phyloP scores from a whole-genome alignment of 2,797 vertebrate genomes.

The Todus mexicanus region DNA sequence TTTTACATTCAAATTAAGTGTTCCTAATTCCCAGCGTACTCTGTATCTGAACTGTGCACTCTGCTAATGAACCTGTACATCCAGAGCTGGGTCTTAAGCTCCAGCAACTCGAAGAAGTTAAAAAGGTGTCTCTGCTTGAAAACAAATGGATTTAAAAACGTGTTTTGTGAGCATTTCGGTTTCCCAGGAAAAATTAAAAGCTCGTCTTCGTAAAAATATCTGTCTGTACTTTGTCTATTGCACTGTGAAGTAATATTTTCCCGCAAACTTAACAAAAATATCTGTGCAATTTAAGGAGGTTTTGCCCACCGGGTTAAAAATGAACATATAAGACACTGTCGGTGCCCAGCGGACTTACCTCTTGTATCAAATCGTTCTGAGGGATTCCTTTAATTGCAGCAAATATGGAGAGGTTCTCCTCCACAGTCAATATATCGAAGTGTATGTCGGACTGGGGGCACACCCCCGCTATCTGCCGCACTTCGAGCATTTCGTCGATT shows the following conservation, averaged over 20 bases:
- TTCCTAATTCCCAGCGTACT: not conserved
- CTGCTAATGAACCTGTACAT: not conserved
- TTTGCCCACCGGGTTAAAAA: not conserved
- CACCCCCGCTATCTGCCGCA: slow-evolving; percentile 90
- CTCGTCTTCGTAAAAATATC: not conserved
- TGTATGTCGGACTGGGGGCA: slow-evolving; percentile 95
- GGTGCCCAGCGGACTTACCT: slow-evolving; percentile 72
- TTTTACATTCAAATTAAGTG: not conserved
- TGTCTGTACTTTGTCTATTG: not conserved
- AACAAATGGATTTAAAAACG: not conserved
- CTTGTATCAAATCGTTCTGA: slow-evolving; percentile 79
- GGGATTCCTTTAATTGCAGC: slow-evolving; percentile 93
- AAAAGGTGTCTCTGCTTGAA: not conserved
- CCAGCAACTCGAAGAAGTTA: not conserved
- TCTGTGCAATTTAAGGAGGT: rapidly evolving
- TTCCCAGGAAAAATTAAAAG: not conserved
- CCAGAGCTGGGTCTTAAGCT: not conserved
- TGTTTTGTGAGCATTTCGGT: not conserved
- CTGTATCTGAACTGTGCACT: not conserved
- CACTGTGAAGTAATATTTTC: rapidly evolving
- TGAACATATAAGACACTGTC: rapidly evolving
- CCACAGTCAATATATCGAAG: slow-evolving; percentile 93
- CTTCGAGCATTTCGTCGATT: slow-evolving; percentile 88
- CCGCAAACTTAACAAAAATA: not conserved
- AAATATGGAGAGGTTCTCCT: slow-evolving; percentile 93